phyloP scores from a whole-genome alignment of 2,888 invertebrate species.

The Cerastis leucographa region DNA sequence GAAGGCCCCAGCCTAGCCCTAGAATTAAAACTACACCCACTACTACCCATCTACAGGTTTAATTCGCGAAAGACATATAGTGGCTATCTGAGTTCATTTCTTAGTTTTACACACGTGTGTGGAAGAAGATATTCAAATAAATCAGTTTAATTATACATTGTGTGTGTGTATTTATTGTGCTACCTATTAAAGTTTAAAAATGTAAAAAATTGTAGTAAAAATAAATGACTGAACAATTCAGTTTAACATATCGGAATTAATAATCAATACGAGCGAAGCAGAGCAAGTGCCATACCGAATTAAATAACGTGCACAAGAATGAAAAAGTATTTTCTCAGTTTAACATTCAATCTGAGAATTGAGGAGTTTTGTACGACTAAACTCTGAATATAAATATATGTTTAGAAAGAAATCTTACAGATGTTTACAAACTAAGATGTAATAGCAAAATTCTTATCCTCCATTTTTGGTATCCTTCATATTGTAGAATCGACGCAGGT shows the following conservation, averaged over 20 bases:
- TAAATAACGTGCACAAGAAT: not conserved
- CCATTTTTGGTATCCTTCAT: not conserved
- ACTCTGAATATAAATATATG: not conserved
- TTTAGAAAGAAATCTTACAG: not conserved
- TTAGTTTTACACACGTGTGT: not conserved
- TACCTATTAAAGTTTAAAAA: too few relatives aligned
- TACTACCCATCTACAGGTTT: not conserved
- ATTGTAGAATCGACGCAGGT: not conserved
- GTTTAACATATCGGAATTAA: too few relatives aligned
- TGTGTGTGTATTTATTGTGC: too few relatives aligned
- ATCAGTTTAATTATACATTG: too few relatives aligned
- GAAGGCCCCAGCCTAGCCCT: too few relatives aligned
- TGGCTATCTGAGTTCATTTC: not conserved
- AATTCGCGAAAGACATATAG: not conserved
- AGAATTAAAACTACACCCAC: too few relatives aligned
- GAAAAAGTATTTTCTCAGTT: not conserved
- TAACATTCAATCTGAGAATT: not conserved
- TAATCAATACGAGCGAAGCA: not conserved
- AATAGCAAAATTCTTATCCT: not conserved
- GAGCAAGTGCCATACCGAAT: slow-evolving; percentile 1
- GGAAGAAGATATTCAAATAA: not conserved
- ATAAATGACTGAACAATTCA: too few relatives aligned
- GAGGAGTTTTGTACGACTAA: not conserved
- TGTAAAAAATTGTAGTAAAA: too few relatives aligned
- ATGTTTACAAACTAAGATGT: not conserved